These are phyloP conservation scores for Ellobium chinense DNA, from an alignment of 2,888 invertebrate genomes.

Conservation along the genomic window DNA sequence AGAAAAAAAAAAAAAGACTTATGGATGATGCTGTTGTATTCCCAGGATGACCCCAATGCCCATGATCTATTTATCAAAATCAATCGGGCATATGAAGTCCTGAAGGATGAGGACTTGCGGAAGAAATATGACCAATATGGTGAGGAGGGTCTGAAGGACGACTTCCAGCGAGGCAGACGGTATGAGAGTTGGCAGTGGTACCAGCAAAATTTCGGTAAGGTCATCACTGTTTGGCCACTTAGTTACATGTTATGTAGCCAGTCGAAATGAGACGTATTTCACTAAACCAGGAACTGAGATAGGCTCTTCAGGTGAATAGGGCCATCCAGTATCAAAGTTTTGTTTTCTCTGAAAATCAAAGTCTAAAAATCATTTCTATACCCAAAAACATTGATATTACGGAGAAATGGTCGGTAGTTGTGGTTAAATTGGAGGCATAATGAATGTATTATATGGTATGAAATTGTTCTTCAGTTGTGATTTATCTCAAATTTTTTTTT, in stretches of 20 bases:
- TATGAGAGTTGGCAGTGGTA: slow-evolving; percentile 92
- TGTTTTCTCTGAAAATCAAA: too few relatives aligned
- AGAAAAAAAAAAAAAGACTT: too few relatives aligned
- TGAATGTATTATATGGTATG: too few relatives aligned
- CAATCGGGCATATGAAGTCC: slow-evolving; percentile 90
- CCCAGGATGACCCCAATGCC: slow-evolving; percentile 82
- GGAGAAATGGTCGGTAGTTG: too few relatives aligned
- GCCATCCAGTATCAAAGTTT: too few relatives aligned
- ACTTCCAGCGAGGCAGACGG: slow-evolving; percentile 83
- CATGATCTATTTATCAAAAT: slow-evolving; percentile 89
- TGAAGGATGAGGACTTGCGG: slow-evolving; percentile 89
- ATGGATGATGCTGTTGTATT: too few relatives aligned
- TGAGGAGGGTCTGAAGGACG: slow-evolving; percentile 84
- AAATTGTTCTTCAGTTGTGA: too few relatives aligned
- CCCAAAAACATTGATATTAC: too few relatives aligned
- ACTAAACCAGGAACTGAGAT: background rate
- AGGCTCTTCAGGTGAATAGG: background rate
- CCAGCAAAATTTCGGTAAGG: slow-evolving; percentile 86
- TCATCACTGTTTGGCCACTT: background rate
- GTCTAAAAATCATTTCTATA: too few relatives aligned
- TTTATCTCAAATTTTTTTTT: too few relatives aligned
- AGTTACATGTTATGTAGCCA: background rate
- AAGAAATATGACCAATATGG: slow-evolving; percentile 90
- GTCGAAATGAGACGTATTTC: too few relatives aligned
- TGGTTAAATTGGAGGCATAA: too few relatives aligned